Base-by-base conservation (phyloP, 92 coral and sea anemone species). In the Ricordea florida region DNA sequence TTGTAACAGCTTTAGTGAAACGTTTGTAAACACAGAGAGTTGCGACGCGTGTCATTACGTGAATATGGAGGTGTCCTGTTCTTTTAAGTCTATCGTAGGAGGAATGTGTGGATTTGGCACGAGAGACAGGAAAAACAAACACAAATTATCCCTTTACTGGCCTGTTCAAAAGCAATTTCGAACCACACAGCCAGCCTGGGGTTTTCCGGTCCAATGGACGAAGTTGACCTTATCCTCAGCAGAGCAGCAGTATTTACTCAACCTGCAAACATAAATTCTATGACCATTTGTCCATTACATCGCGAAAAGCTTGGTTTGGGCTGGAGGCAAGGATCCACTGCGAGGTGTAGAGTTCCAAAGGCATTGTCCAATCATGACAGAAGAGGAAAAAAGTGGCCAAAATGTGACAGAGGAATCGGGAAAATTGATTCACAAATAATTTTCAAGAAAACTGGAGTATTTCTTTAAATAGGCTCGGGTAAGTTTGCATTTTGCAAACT, bases 231-330 rank as follows among this genome's bases (percentile, higher is more conserved):
- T n/a, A n/a, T n/a, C n/a, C n/a, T n/a, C n/a, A n/a, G n/a, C n/a
- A n/a, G n/a, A n/a, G n/a, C n/a, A n/a, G 64, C 77, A 32, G 42
- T 66, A 49, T 78, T 78, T 47, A 44, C 84, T 28, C 35, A 25
- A 22, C 84, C 84, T 28, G 57, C 34, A 50, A 78, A 78, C 66
- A 44, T 78, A 36, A 49, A 66, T 49, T 22, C 74, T 35, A 61
- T 66, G 55, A 78, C 66, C 56, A 66, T 66, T 44, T 67, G 77
- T 29, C 77, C 84, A 27, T 60, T 46, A 48, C 84, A 78, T 23
- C 67, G 84, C 32, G 67, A 35, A 48, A 62, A 35, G 27, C 90
- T 76, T 57, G 89, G 85, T 33, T 8, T 85, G 17, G 90, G 85
- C 16, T 85, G 90, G 90, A 60, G 61, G 43, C 22, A 64, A 58